These are phyloP conservation scores for Amphibalanus amphitrite DNA, from an alignment of 1,140 invertebrate species.

Conservation along the genomic window DNA sequence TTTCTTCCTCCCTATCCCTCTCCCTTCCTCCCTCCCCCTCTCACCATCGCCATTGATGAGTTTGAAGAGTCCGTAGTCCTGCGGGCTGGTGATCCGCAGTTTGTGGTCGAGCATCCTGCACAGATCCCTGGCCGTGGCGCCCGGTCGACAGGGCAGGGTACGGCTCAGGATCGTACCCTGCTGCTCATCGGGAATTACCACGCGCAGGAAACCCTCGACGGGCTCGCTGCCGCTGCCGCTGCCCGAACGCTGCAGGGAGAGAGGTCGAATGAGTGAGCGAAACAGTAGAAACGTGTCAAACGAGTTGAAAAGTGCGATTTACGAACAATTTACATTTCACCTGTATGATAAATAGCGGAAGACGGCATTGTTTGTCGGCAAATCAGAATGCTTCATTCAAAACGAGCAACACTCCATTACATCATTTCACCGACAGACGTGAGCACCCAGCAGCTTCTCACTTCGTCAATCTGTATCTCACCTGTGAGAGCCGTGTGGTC, in stretches of 20 bases:
- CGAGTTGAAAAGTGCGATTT: too few relatives aligned
- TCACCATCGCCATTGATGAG: slow-evolving; percentile 55
- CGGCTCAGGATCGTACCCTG: slow-evolving; percentile 76
- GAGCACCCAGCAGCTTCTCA: too few relatives aligned
- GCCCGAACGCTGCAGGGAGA: slow-evolving; percentile 16
- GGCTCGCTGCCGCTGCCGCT: background rate
- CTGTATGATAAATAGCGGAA: too few relatives aligned
- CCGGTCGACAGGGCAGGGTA: slow-evolving; percentile 73
- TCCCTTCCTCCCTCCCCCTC: slow-evolving; percentile 15
- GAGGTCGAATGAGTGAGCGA: slow-evolving; percentile 14
- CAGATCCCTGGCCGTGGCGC: slow-evolving; percentile 77
- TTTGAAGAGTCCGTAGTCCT: slow-evolving; percentile 88
- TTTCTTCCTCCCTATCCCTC: too few relatives aligned
- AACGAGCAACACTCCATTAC: too few relatives aligned
- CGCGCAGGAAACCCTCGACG: slow-evolving; percentile 47
- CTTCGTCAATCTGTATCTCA: slow-evolving; percentile 20
- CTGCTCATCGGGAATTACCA: slow-evolving; percentile 79
- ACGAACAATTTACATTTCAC: too few relatives aligned
- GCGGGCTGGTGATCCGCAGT: slow-evolving; percentile 81
- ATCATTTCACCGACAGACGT: too few relatives aligned
- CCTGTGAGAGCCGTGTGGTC: background rate
- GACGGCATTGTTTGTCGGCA: too few relatives aligned
- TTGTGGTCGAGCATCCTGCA: slow-evolving; percentile 85
- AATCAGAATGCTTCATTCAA: too few relatives aligned
- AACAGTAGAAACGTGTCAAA: too few relatives aligned